Conservation (phyloP, 2,888 invertebrate species). For the Prenolepis imparis region DNA sequence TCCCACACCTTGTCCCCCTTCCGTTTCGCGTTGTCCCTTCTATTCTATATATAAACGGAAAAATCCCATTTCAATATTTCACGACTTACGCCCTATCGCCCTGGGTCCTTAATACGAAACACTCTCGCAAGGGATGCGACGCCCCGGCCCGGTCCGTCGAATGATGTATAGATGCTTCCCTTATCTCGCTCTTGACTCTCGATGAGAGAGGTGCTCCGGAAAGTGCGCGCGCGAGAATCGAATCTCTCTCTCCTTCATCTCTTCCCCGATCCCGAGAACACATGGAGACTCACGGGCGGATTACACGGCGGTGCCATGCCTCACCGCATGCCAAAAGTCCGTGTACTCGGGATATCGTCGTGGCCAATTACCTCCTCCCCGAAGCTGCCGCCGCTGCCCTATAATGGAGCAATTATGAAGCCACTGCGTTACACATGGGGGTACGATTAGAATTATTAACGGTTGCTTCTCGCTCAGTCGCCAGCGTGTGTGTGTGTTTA, state of each 20-base stretch:
- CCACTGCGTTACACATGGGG: slow-evolving; percentile 29
- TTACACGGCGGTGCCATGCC: slow-evolving; percentile 67
- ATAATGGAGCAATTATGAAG: slow-evolving; percentile 45
- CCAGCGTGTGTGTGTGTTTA: slow-evolving; percentile 14
- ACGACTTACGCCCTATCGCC: slow-evolving; percentile 77
- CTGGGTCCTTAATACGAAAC: slow-evolving; percentile 71
- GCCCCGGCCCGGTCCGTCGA: slow-evolving; percentile 50
- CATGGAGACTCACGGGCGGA: slow-evolving; percentile 62
- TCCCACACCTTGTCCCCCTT: not conserved
- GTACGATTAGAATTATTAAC: slow-evolving; percentile 53
- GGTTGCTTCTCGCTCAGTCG: slow-evolving; percentile 30
- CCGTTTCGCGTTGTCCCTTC: not conserved
- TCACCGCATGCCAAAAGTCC: slow-evolving; percentile 76
- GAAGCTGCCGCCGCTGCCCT: not conserved
- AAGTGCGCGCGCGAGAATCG: slow-evolving; percentile 53
- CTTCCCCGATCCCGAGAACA: slow-evolving; percentile 34
- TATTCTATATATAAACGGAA: slow-evolving; percentile 53
- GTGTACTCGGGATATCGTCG: slow-evolving; percentile 72
- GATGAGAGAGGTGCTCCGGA: slow-evolving; percentile 24
- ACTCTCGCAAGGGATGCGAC: slow-evolving; percentile 44
- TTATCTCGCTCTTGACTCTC: slow-evolving; percentile 39
- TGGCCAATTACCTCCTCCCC: slow-evolving; percentile 65
- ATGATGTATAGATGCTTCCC: slow-evolving; percentile 70
- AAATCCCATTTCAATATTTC: slow-evolving; percentile 79
- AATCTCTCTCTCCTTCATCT: slow-evolving; percentile 49